Conservation (phyloP, 2,888 invertebrate species). For the Mimas tiliae region DNA sequence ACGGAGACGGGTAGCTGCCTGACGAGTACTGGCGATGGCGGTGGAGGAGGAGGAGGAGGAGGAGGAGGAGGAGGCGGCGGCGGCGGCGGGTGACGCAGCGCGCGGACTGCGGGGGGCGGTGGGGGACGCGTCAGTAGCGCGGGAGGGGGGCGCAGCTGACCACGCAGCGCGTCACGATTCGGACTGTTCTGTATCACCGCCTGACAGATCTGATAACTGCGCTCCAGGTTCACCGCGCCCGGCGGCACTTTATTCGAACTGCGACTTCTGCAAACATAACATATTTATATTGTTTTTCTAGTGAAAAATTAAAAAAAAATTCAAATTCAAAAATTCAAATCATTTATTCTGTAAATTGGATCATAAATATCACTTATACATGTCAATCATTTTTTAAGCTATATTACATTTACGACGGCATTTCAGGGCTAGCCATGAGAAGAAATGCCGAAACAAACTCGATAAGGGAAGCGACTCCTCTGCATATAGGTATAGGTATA, state of each 20-base stretch:
- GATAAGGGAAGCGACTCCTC: too few species aligned
- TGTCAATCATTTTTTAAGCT: too few species aligned
- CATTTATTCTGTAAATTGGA: too few species aligned
- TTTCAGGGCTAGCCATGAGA: too few species aligned
- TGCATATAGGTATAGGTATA: too few species aligned
- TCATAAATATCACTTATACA: too few species aligned
- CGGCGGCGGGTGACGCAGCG: slow-evolving; percentile 43
- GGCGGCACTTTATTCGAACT: slow-evolving; percentile 92
- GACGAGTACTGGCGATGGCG: slow-evolving; percentile 64
- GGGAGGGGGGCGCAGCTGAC: slow-evolving; percentile 94
- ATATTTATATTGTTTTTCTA: background rate
- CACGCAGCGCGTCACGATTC: slow-evolving; percentile 93
- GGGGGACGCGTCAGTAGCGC: slow-evolving; percentile 86
- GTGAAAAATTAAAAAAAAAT: too few species aligned
- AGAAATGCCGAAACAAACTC: too few species aligned
- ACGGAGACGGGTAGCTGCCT: slow-evolving; percentile 87
- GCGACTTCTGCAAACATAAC: slow-evolving; percentile 70
- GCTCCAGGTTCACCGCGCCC: slow-evolving; percentile 95
- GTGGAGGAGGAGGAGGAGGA: slow-evolving; percentile 77
- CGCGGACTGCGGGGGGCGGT: slow-evolving; percentile 43
- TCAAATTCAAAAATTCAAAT: too few species aligned
- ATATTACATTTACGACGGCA: too few species aligned
- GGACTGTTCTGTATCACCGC: slow-evolving; percentile 97
- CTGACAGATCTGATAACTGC: slow-evolving; percentile 97
- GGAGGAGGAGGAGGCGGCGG: slow-evolving; percentile 50